These are phyloP conservation scores for Anguilla rostrata DNA, from an alignment of 2,113 vertebrate genomes.

Conservation along the genomic window DNA sequence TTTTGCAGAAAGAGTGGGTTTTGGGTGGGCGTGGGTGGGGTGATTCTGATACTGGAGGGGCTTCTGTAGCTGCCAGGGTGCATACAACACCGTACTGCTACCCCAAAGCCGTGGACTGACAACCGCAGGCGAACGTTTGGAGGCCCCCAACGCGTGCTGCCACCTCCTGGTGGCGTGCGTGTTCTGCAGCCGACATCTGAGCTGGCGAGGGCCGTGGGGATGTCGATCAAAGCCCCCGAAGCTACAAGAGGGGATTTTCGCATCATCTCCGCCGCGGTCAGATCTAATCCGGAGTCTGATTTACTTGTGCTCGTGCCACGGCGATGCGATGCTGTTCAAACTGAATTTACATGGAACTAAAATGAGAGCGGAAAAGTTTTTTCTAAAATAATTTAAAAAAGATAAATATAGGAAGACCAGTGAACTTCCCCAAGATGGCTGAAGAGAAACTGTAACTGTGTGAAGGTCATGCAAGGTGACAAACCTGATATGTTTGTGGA, in stretches of 20 bases:
- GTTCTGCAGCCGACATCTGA: neutral
- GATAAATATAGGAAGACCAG: neutral
- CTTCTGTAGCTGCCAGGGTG: neutral
- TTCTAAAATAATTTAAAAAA: neutral
- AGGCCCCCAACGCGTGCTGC: neutral
- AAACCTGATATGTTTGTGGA: neutral
- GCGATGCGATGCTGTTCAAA: neutral
- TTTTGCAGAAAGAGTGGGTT: neutral
- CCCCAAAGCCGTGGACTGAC: neutral
- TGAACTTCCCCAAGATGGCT: neutral
- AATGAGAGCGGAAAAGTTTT: neutral
- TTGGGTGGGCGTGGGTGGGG: neutral
- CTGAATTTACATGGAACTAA: slow-evolving; percentile 8
- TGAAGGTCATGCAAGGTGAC: neutral
- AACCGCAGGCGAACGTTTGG: neutral
- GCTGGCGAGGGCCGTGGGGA: neutral
- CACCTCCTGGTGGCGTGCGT: neutral
- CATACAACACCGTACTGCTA: neutral
- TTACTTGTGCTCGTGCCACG: neutral
- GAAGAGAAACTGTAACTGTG: too few species aligned
- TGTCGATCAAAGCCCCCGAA: neutral
- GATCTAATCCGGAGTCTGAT: neutral
- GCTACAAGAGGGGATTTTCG: neutral
- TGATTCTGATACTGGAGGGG: neutral
- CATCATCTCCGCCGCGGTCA: neutral